Evolutionary conservation across 2,888 invertebrate species (phyloP).

Genomic region (Sinopyrophorus schimmeli): DNA sequence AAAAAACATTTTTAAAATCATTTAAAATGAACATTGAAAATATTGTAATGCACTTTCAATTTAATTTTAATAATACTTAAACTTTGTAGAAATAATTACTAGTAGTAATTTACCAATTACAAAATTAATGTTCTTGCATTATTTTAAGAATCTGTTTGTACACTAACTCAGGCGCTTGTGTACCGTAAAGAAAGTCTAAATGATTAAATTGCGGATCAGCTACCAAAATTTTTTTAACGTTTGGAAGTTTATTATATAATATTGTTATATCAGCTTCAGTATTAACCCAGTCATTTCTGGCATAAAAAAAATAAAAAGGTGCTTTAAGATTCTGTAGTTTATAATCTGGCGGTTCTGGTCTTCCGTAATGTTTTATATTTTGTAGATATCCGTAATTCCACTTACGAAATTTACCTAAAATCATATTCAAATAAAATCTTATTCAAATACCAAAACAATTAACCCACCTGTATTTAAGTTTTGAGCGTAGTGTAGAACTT

Average conservation of each 20-base stretch:
- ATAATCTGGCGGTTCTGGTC: constrained; percentile 49
- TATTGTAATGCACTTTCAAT: too few species aligned
- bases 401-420: constrained; percentile 22
- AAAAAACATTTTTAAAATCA: too few species aligned
- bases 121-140: too few species aligned
- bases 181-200: constrained; percentile 67
- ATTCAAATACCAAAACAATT: not conserved
- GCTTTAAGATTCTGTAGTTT: constrained; percentile 48
- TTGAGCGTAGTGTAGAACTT: constrained; percentile 72
- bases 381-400: constrained; percentile 21
- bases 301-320: constrained; percentile 53
- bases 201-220: constrained; percentile 62
- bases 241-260: constrained; percentile 2
- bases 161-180: constrained; percentile 33
- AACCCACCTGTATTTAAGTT: constrained; percentile 54
- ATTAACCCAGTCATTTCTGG: constrained; percentile 56
- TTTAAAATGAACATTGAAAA: too few species aligned
- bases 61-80: too few species aligned
- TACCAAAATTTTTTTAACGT: constrained; percentile 54
- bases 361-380: constrained; percentile 41
- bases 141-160: constrained; percentile 32
- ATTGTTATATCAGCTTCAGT: constrained; percentile 39
- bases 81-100: too few species aligned
- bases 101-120: too few species aligned
- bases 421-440: not conserved